A percentile compares a stretch with the other conserved stretches of the same genome.
Evolutionary conservation across 2,113 vertebrate species (phyloP).

Genomic region (Epinephelus fuscoguttatus): DNA sequence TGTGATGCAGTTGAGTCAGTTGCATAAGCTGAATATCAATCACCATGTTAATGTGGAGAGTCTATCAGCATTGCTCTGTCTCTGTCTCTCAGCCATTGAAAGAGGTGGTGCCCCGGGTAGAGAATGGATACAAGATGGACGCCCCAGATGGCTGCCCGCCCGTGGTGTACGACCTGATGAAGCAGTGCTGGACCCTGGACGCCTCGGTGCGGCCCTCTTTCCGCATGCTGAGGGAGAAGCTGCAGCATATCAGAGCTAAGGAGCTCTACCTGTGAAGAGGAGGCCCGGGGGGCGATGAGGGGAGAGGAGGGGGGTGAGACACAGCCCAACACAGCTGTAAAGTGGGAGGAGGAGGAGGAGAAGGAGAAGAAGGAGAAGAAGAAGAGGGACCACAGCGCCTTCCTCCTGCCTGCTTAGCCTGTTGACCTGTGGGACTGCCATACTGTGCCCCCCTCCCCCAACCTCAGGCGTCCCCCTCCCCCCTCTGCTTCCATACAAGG

Average conservation of each 20-base stretch:
- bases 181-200: conserved; percentile 97
- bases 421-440: conserved; percentile 65
- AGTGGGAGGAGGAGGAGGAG: conserved; percentile 32
- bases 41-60: not conserved
- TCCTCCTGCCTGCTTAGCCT: conserved; percentile 50
- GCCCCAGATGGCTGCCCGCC: conserved; percentile 92
- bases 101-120: conserved; percentile 96
- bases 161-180: conserved; percentile 96
- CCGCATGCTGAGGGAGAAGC: conserved; percentile 94
- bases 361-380: conserved; percentile 27
- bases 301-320: not conserved
- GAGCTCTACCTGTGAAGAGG: conserved; percentile 94
- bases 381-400: conserved; percentile 57
- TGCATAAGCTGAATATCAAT: not conserved
- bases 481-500: conserved; percentile 61
- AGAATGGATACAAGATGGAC: conserved; percentile 99
- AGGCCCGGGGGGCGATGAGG: not conserved
- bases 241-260: conserved; percentile 94
- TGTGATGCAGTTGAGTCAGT: not conserved
- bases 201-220: conserved; percentile 89
- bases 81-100: conserved; percentile 89
- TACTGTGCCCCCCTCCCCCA: conserved; percentile 25
- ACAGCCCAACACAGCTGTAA: conserved; percentile 51
- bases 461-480: conserved; percentile 34
- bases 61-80: not conserved